Conservation (phyloP, 1,140 invertebrate genomes). For the Brachionus asplanchnoidis region DNA sequence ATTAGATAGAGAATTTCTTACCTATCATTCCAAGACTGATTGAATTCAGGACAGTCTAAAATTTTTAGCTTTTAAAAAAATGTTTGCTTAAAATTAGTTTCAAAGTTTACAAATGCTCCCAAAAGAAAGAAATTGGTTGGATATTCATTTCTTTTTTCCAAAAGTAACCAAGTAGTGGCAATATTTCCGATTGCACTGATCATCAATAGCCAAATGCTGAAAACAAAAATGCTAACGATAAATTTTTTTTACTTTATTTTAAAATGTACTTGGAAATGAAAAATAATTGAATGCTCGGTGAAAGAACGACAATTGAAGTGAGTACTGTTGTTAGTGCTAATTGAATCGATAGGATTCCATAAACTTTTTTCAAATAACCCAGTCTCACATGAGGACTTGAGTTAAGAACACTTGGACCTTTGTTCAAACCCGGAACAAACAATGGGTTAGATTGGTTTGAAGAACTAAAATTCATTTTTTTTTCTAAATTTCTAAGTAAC, state of each 20-base stretch:
- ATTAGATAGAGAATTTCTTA: background rate
- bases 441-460: background rate
- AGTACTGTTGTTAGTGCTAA: slow-evolving; percentile 67
- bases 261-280: slow-evolving; percentile 62
- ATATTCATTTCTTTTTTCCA: slow-evolving; percentile 55
- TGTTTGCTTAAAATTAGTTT: slow-evolving; percentile 42
- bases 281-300: slow-evolving; percentile 64
- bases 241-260: background rate
- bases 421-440: slow-evolving; percentile 57
- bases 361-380: slow-evolving; percentile 76
- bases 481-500: background rate
- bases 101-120: slow-evolving; percentile 52
- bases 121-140: slow-evolving; percentile 59
- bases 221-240: background rate
- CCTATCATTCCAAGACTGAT: background rate
- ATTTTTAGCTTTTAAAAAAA: background rate
- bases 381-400: slow-evolving; percentile 56
- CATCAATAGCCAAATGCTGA: slow-evolving; percentile 55
- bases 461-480: background rate
- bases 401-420: slow-evolving; percentile 58
- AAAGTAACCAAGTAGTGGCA: slow-evolving; percentile 53
- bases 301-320: slow-evolving; percentile 63
- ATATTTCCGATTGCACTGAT: slow-evolving; percentile 54
- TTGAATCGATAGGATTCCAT: slow-evolving; percentile 70
- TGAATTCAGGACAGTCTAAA: background rate